Conservation (phyloP, 2,888 invertebrate species). For the Anorthoa munda region DNA sequence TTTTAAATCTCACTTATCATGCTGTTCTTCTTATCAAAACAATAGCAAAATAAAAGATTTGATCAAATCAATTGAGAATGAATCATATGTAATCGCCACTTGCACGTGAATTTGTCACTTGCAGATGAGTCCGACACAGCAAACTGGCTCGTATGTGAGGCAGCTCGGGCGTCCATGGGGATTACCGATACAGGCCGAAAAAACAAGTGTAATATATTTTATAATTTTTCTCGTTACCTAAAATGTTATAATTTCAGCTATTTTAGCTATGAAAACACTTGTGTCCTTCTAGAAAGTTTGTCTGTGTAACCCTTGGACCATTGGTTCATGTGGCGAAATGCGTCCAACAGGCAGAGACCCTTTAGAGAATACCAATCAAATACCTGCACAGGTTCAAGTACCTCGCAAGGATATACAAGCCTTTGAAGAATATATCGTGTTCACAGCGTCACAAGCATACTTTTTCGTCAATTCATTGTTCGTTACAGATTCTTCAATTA, state of each 20-base stretch:
- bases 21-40: slow-evolving; percentile 3
- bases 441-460: too few species aligned
- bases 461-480: neutral
- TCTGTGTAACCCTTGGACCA: slow-evolving; percentile 6
- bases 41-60: neutral
- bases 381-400: neutral
- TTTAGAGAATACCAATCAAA: slow-evolving; percentile 24
- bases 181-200: too few species aligned
- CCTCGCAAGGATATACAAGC: neutral
- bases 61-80: neutral
- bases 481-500: neutral
- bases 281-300: slow-evolving; percentile 3
- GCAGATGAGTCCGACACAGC: too few species aligned
- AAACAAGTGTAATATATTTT: neutral
- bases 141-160: too few species aligned
- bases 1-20: neutral
- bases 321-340: slow-evolving; percentile 22
- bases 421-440: neutral
- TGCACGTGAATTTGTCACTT: too few species aligned
- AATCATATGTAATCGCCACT: neutral
- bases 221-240: neutral
- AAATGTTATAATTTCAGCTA: neutral
- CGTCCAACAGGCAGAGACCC: neutral
- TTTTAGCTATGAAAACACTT: too few species aligned
- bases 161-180: too few species aligned